Evolutionary conservation across 1,140 invertebrate genomes (phyloP), one percentile per base, ranked within the genome.

Genomic region (Battus philenor): DNA sequence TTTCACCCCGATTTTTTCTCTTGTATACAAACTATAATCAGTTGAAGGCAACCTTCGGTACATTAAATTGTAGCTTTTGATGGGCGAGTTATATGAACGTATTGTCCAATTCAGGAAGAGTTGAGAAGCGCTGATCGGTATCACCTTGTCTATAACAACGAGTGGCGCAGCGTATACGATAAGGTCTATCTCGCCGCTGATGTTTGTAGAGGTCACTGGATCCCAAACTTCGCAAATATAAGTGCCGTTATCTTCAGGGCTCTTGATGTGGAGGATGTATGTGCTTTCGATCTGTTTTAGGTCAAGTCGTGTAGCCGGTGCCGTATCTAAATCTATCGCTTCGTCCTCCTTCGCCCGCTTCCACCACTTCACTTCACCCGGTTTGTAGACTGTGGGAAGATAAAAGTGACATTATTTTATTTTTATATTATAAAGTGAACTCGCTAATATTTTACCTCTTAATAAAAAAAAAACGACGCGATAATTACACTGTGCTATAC

Each of bases 61-160:
- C 59, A 90, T 88, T 4, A 94, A 86, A 29, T 87, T 87, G 65
- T 93, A 95, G 11, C 87, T 78, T 43, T 87, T 83, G 11, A 94
- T 88, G 0, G 91, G 90, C 29, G 90, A 89, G 68, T 95, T 95
- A 49, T 93, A 93, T 47, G 93, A 89, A 39, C 91, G 89, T 0
- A 94, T 69, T 0, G 94, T 95, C 94, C 94, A 96, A 72, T 95
- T 95, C 0, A 95, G 61, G 69, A 90, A 96, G 31, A 96, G 90
- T 71, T 91, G 90, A 7, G 88, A 87, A 7, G 89, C 89, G 13
- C 92, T 93, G 3, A 95, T 92, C 0, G 92, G 89, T 72, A 93
- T 94, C 1, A 93, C 90, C 39, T 90, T 90, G 64, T 93, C 91
- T 45, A 95, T 90, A 36, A 86, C 88, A 0, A 95, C 87, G 65